A percentile compares a stretch with the other conserved stretches of the same genome.
Conservation (phyloP, 2,113 vertebrate genomes). For the Hepsetus odoe region DNA sequence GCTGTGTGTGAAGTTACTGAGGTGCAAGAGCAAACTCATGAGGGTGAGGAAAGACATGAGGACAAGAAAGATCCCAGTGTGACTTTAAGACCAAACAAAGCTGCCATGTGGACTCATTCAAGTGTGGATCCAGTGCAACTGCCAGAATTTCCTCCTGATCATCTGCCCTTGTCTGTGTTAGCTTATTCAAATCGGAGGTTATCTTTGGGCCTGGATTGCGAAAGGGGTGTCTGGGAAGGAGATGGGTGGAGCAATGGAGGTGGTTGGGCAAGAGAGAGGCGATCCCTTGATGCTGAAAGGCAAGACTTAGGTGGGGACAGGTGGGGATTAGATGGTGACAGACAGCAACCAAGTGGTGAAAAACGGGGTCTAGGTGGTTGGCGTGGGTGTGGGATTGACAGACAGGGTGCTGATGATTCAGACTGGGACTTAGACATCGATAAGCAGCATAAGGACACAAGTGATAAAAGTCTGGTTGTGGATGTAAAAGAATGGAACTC, state of each 20-base stretch:
- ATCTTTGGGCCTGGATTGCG: slow-evolving; percentile 72
- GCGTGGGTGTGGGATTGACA: slow-evolving; percentile 54
- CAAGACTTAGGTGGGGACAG: slow-evolving; percentile 35
- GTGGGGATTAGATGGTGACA: slow-evolving; percentile 46
- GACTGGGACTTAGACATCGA: slow-evolving; percentile 48
- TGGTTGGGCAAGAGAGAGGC: slow-evolving; percentile 53
- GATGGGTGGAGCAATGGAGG: slow-evolving; percentile 36
- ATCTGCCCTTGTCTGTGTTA: slow-evolving; percentile 71
- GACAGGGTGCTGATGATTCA: slow-evolving; percentile 45
- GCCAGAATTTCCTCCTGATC: slow-evolving; percentile 68
- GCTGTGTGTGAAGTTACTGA: not conserved
- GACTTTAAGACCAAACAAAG: slow-evolving; percentile 34
- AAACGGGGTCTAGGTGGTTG: slow-evolving; percentile 53
- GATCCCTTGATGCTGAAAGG: slow-evolving; percentile 53
- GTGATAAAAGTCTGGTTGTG: slow-evolving; percentile 12
- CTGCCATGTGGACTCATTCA: slow-evolving; percentile 62
- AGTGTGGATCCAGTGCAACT: slow-evolving; percentile 63
- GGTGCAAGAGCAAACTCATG: not conserved
- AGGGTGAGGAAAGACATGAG: not conserved
- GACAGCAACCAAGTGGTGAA: slow-evolving; percentile 40
- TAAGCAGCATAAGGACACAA: slow-evolving; percentile 9
- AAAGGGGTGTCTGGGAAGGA: slow-evolving; percentile 59
- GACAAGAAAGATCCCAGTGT: slow-evolving; percentile 33
- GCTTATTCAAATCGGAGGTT: slow-evolving; percentile 70
- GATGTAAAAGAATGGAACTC: slow-evolving; percentile 25